Evolutionary conservation across 2,888 invertebrate genomes (phyloP), one percentile per base, ranked within the genome.

Genomic region (Xestobium rufovillosum): DNA sequence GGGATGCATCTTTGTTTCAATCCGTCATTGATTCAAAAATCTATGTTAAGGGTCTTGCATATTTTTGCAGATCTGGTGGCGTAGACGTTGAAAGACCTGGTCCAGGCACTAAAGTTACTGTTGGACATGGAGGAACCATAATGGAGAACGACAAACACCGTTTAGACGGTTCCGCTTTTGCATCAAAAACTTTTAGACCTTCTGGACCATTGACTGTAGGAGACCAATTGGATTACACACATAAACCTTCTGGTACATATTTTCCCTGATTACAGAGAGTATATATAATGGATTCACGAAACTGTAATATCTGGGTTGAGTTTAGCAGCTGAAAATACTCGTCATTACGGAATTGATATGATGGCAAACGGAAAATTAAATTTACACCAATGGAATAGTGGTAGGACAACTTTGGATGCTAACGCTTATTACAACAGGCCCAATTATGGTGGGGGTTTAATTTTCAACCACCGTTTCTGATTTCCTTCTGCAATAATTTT

Each of bases 181-280:
- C 41, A 3, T 19, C 31, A 6, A 45, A 40, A 28, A 34, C 36
- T 6, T 43, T 46, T 15, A 34, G 30, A 23, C 39, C 36, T 10
- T 33, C 38, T 13, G 47, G 45, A 12, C 47, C 47, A n/a, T 28
- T 36, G 16, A 45, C 47, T 1, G 19, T 32, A 10, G 47, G 48
- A 14, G 47, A 45, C 9, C 11, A 14, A 10, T 27, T 50, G 9
- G 45, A 48, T 25, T 50, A 50, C 33, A 25, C 25, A 2, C 48
- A 50, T 28, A 45, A 43, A 41, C 48, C 45, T 6, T 40, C 47
- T 30, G 39, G 42, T 44, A 45, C 31, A 14, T 19, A 19, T 19
- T 19, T 19, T 8, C 23, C 23, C 6, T 19, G 23, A 8, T 19
- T 6, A 8, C n/a, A n/a, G n/a, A 19, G 6, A 19, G 6, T 6